A percentile compares a stretch with the other conserved stretches of the same genome.
phyloP scores from a whole-genome alignment of 2,113 vertebrate genomes.

The Dicrurus megarhynchus region DNA sequence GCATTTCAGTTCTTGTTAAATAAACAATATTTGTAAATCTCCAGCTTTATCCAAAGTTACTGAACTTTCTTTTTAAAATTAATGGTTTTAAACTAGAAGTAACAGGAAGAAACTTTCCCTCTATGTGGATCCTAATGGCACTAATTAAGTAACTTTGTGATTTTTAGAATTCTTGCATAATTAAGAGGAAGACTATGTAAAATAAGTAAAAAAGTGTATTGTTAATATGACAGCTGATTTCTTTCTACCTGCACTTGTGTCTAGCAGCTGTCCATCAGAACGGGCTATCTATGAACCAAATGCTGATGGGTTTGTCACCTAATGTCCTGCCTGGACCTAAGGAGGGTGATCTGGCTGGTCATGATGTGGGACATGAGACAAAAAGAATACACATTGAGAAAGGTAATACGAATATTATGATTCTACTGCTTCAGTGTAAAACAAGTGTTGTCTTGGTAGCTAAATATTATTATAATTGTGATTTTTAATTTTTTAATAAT shows the following conservation, averaged over 20 bases:
- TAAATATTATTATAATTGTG: neutral
- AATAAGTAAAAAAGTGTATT: neutral
- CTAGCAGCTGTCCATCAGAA: conserved; percentile 92
- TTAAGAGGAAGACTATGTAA: neutral
- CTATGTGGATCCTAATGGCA: neutral
- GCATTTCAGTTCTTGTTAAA: neutral
- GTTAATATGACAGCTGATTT: neutral
- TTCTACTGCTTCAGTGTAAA: neutral
- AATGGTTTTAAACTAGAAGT: neutral
- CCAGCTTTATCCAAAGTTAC: neutral
- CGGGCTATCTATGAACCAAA: conserved; percentile 95
- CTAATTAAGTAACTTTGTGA: neutral
- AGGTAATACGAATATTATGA: conserved; percentile 76
- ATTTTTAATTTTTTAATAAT: neutral
- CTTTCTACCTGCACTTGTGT: neutral
- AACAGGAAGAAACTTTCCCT: neutral
- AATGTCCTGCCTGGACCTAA: conserved; percentile 93
- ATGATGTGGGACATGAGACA: conserved; percentile 90
- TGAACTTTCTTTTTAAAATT: neutral
- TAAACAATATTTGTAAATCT: neutral
- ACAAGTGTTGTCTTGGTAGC: neutral
- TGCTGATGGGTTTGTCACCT: conserved; percentile 93
- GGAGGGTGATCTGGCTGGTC: conserved; percentile 94
- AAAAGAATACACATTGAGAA: conserved; percentile 97
- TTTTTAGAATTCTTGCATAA: neutral